These are phyloP conservation scores for Scaptomyza pallida DNA, from an alignment of 1,140 invertebrate genomes.

Conservation along the genomic window DNA sequence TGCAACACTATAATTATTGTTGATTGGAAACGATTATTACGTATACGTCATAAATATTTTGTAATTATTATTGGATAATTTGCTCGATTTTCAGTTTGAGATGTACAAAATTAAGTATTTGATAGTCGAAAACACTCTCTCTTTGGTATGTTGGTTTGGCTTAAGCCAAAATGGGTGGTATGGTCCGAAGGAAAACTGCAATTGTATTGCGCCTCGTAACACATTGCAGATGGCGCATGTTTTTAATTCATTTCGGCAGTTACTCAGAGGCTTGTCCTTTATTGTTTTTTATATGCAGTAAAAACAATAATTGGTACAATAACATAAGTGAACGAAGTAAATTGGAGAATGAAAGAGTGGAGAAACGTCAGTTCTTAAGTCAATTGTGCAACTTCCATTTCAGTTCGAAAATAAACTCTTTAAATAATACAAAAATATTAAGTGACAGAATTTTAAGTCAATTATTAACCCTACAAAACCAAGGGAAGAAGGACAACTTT, in stretches of 20 bases:
- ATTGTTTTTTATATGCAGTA: conserved; percentile 30
- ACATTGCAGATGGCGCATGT: conserved; percentile 80
- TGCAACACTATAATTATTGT: neutral
- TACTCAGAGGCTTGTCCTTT: conserved; percentile 51
- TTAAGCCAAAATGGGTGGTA: conserved; percentile 41
- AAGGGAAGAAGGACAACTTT: no score
- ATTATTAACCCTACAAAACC: conserved; percentile 8
- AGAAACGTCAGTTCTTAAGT: neutral
- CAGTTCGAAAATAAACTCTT: neutral
- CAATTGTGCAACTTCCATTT: neutral
- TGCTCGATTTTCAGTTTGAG: neutral
- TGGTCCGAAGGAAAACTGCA: conserved; percentile 46
- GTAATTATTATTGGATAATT: neutral
- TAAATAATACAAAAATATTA: neutral
- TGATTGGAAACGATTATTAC: no score
- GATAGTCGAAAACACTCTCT: neutral
- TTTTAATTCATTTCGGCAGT: conserved; percentile 78
- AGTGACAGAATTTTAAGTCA: conserved; percentile 18
- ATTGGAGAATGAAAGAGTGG: no score
- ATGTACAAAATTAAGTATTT: neutral
- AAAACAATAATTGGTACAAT: conserved; percentile 62
- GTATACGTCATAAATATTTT: no score
- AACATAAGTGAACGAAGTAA: conserved; percentile 20
- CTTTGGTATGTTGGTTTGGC: neutral
- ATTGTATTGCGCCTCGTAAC: conserved; percentile 46